These are phyloP conservation scores for Dryococelus australis DNA, from an alignment of 2,888 invertebrate genomes.

Conservation along the genomic window DNA sequence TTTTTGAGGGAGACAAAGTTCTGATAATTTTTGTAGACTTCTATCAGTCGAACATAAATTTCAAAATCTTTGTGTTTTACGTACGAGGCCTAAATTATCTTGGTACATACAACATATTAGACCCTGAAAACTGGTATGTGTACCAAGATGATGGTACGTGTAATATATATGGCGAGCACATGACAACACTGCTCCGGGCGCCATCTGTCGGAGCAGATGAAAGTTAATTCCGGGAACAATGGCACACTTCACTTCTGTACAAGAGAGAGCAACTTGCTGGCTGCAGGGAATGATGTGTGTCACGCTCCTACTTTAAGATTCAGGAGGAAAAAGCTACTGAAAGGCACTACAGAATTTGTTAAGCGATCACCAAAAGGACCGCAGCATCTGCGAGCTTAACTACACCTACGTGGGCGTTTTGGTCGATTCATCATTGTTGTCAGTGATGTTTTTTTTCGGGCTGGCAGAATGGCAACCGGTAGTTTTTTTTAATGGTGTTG, in stretches of 20 bases:
- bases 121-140: too few species aligned
- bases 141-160: too few species aligned
- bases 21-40: too few species aligned
- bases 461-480: conserved; percentile 32
- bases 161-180: too few species aligned
- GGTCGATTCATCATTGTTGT: not conserved
- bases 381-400: not conserved
- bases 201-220: not conserved
- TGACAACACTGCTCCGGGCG: not conserved
- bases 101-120: too few species aligned
- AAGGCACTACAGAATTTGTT: not conserved
- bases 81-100: too few species aligned
- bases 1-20: too few species aligned
- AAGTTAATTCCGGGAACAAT: not conserved
- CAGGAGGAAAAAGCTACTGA: not conserved
- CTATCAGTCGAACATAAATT: too few species aligned
- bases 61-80: too few species aligned
- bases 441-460: not conserved
- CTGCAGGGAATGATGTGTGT: too few species aligned
- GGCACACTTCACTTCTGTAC: not conserved
- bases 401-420: not conserved
- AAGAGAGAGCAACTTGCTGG: not conserved
- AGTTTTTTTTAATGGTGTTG: conserved; percentile 21
- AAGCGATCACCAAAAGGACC: not conserved
- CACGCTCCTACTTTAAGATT: too few species aligned